These are phyloP conservation scores for Orchestes rusci DNA, from an alignment of 2,888 invertebrate genomes.

Conservation along the genomic window DNA sequence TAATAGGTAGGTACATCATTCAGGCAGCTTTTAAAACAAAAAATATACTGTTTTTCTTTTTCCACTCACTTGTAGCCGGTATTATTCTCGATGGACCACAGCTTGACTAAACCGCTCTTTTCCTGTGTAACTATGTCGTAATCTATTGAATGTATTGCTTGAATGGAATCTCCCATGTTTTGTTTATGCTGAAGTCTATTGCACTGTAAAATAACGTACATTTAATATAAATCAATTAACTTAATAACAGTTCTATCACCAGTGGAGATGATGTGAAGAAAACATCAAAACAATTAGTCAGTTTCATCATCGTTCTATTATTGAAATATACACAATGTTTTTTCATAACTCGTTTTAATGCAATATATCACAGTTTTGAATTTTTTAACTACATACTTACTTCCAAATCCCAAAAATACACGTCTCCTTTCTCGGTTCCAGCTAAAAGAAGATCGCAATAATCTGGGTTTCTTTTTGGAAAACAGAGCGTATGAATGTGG, in stretches of 20 bases:
- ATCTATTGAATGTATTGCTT: constrained; percentile 54
- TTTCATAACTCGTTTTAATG: too few species aligned
- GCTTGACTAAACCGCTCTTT: constrained; percentile 62
- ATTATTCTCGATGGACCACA: constrained; percentile 54
- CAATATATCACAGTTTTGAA: too few species aligned
- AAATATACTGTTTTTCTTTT: background rate
- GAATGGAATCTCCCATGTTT: constrained; percentile 57
- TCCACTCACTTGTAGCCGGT: constrained; percentile 48
- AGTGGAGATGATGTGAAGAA: too few species aligned
- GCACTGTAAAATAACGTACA: constrained; percentile 52
- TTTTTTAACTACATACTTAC: too few species aligned
- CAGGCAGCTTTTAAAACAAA: background rate
- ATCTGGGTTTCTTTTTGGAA: constrained; percentile 52
- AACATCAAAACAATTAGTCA: too few species aligned
- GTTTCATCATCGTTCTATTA: too few species aligned
- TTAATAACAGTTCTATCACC: too few species aligned
- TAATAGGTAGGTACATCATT: background rate
- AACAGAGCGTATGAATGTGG: constrained; percentile 64
- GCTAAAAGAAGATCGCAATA: constrained; percentile 58
- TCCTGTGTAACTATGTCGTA: constrained; percentile 65
- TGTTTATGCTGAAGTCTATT: constrained; percentile 63
- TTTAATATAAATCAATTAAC: too few species aligned
- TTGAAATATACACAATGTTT: too few species aligned
- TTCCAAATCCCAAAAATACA: constrained; percentile 74
- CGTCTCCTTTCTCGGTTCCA: constrained; percentile 65